A percentile compares a stretch with the other conserved stretches of the same genome.
phyloP scores from a whole-genome alignment of 2,888 invertebrate genomes.

The Gortyna flavago region DNA sequence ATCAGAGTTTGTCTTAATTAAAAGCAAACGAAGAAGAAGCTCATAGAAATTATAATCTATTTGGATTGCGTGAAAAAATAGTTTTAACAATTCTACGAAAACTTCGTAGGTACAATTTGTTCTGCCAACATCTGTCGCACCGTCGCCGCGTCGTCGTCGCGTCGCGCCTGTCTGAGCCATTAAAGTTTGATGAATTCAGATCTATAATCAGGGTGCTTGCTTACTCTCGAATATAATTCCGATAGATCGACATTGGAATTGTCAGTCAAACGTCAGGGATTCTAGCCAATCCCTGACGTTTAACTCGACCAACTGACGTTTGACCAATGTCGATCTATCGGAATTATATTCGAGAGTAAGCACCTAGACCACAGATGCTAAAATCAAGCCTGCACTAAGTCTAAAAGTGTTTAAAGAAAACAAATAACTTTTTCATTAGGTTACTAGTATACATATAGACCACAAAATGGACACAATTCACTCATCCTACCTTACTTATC shows the following conservation, averaged over 20 bases:
- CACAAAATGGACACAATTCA: not conserved
- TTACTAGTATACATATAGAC: not conserved
- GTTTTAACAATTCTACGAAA: not conserved
- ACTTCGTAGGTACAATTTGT: too few species aligned
- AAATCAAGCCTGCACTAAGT: not conserved
- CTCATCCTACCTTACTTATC: not conserved
- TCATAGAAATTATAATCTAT: not conserved
- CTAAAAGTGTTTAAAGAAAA: not conserved
- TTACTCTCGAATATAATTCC: too few species aligned
- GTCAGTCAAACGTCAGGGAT: too few species aligned
- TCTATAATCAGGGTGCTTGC: too few species aligned
- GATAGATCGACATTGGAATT: too few species aligned
- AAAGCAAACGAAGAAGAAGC: not conserved
- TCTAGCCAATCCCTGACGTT: too few species aligned
- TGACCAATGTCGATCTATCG: too few species aligned
- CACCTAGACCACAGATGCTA: constrained; percentile 1
- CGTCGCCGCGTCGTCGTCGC: too few species aligned
- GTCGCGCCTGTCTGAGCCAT: too few species aligned
- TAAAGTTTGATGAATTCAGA: not conserved
- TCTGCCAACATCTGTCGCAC: too few species aligned
- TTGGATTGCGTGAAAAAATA: not conserved
- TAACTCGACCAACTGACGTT: too few species aligned
- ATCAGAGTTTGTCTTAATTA: not conserved
- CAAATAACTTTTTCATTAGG: not conserved
- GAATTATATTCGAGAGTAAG: too few species aligned